Evolutionary conservation across 2,888 invertebrate genomes (phyloP), one percentile per base, ranked within the genome.

Genomic region (Conchocele bisecta): DNA sequence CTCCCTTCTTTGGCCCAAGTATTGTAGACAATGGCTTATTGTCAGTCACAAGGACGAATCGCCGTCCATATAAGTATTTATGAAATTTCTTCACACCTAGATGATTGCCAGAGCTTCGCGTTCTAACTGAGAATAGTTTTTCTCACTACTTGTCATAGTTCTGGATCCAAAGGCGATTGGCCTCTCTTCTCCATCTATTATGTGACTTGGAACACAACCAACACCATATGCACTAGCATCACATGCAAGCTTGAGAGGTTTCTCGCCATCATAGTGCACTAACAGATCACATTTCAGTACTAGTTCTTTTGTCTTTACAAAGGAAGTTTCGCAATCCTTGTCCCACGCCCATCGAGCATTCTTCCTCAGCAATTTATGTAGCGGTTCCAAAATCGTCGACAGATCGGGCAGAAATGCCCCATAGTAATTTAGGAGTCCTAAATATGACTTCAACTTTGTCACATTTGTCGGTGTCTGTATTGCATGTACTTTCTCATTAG

Each of bases 1-100:
- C 63, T 9, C 76, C 79, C 46, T 41, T 78, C 83, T 87, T 86
- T 28, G 85, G 79, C 53, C 84, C 81, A 51, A 92, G 89, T 35
- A 92, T 88, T 6, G 81, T 61, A 7, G 82, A 88, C 4, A 92
- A 71, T 0, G 92, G 91, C 64, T 90, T 84, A 66, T 91, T 89
- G 71, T 91, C 91, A 0, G 91, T 91, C 7, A 84, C 42, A 15
- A 92, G 74, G 1, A 88, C 89, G 74, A 92, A 92, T n/a, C 84
- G 78, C 15, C 88, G 77, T 3, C 91, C 92, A 68, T 81, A 89
- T 0, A 92, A 46, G 73, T 89, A 92, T 26, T 89, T 81, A 56
- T 90, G 88, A 79, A 91, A 92, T 75, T 88, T 88, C 31, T 85
- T 83, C 0, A 91, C 84, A 0, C 88, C 90, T 67, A 85, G 92